These are phyloP conservation scores for Nycticorax nycticorax DNA, from an alignment of 2,113 vertebrate species.

Conservation along the genomic window DNA sequence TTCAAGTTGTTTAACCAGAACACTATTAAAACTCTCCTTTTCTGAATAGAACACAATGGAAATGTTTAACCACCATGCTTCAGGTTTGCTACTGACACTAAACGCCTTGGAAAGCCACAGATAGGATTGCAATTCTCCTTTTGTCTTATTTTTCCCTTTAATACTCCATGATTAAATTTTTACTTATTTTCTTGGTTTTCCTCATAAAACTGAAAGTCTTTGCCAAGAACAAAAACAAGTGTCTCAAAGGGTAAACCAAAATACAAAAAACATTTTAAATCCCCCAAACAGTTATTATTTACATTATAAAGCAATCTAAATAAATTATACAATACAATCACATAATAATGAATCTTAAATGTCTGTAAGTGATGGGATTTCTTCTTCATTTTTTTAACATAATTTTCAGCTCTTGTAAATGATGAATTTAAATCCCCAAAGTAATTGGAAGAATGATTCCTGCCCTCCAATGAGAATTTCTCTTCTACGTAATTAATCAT, in stretches of 20 bases:
- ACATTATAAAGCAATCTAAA: background rate
- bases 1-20: background rate
- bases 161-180: background rate
- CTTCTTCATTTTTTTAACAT: background rate
- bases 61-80: conserved; percentile 40
- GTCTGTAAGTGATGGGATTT: background rate
- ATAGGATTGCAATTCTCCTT: conserved; percentile 15
- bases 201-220: conserved; percentile 42
- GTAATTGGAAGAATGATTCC: background rate
- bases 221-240: background rate
- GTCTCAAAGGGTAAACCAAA: background rate
- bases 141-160: background rate
- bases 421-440: background rate
- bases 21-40: background rate
- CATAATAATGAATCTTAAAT: background rate
- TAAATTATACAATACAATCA: background rate
- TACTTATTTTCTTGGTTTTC: conserved; percentile 5
- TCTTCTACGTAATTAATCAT: background rate
- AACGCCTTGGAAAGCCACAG: background rate
- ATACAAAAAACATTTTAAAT: conserved; percentile 1
- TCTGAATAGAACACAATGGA: background rate
- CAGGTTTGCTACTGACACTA: background rate
- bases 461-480: background rate
- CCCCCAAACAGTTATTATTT: conserved; percentile 1
- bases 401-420: background rate